Evolutionary conservation across 2,797 vertebrate genomes (phyloP).

Genomic region (Pantherophis alleghaniensis): DNA sequence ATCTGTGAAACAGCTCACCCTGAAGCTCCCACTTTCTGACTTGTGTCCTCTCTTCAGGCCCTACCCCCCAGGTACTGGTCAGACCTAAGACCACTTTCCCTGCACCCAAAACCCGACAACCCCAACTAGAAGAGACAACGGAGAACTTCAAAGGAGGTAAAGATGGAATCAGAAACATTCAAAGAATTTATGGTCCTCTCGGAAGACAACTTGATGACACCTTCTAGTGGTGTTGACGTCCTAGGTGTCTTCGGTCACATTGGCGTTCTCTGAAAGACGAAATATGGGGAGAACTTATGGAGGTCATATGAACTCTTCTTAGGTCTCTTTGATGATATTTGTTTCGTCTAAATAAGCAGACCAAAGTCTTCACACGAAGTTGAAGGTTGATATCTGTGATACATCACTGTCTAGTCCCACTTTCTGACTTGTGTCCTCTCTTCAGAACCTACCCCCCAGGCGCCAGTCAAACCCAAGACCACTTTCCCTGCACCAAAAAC

Average conservation of each 20-base stretch:
- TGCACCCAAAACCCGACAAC: background rate
- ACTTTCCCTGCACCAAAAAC: background rate
- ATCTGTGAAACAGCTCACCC: too few relatives aligned
- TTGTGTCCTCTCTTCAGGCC: background rate
- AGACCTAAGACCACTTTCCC: background rate
- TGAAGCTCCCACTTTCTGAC: background rate
- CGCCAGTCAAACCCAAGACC: background rate
- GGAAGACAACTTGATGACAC: background rate
- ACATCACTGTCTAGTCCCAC: too few relatives aligned
- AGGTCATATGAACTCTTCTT: too few relatives aligned
- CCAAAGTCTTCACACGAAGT: background rate
- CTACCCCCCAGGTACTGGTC: background rate
- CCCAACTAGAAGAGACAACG: background rate
- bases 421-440: too few relatives aligned
- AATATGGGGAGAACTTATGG: background rate
- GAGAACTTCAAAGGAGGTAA: background rate
- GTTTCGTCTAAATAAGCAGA: too few relatives aligned
- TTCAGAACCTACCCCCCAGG: background rate
- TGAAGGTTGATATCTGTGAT: background rate
- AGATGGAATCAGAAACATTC: background rate
- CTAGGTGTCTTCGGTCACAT: background rate
- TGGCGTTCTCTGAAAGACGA: accelerated
- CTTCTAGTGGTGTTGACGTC: background rate
- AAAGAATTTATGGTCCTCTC: background rate
- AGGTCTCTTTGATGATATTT: too few relatives aligned